These are phyloP conservation scores for Yoshiicerus persimilis DNA, from an alignment of 1,140 invertebrate species.

Conservation along the genomic window DNA sequence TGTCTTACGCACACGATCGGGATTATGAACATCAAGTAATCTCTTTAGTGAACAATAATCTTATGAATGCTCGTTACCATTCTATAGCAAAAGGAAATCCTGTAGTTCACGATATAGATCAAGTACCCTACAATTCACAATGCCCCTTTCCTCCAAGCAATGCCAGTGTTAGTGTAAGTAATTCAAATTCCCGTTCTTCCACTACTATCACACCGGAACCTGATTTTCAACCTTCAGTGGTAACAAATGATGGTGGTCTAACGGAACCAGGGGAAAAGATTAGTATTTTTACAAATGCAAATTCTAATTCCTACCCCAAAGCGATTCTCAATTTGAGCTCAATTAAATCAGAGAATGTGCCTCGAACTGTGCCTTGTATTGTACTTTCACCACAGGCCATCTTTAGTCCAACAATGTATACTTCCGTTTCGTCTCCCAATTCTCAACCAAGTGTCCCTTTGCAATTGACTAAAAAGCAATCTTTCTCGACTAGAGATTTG, in stretches of 20 bases:
- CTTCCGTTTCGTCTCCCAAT: neutral
- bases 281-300: neutral
- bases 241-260: neutral
- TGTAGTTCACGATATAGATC: neutral
- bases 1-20: neutral
- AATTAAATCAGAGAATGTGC: slow-evolving; percentile 18
- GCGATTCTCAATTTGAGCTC: neutral
- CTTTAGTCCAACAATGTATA: slow-evolving; percentile 25
- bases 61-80: neutral
- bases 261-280: neutral
- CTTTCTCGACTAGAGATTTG: neutral
- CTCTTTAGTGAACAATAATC: neutral
- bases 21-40: neutral
- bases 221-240: neutral
- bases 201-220: neutral
- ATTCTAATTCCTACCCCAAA: neutral
- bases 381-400: slow-evolving; percentile 33
- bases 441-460: neutral
- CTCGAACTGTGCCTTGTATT: slow-evolving; percentile 45
- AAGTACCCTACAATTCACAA: neutral
- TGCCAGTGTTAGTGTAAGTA: neutral
- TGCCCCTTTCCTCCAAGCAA: neutral
- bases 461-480: neutral
- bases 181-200: neutral
- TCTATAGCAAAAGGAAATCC: neutral